phyloP scores from a whole-genome alignment of 1,140 invertebrate species.

The Panulirus ornatus region DNA sequence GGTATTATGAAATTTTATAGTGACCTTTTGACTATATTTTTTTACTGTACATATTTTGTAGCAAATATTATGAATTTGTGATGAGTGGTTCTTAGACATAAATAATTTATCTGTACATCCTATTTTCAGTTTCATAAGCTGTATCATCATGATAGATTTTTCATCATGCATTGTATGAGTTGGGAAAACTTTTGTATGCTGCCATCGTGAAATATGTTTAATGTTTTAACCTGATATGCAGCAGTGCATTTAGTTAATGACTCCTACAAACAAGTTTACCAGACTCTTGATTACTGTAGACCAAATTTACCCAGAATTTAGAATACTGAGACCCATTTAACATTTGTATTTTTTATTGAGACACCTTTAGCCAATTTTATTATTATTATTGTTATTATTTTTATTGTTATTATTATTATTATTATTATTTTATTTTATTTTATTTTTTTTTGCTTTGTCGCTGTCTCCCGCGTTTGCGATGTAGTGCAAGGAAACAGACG shows the following conservation, averaged over 20 bases:
- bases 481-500: too few relatives aligned
- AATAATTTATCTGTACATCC: too few relatives aligned
- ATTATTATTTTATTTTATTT: not conserved
- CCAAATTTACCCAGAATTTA: too few relatives aligned
- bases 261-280: too few relatives aligned
- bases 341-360: too few relatives aligned
- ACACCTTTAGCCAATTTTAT: too few relatives aligned
- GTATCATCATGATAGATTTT: not conserved
- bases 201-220: not conserved
- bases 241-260: not conserved
- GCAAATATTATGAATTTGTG: not conserved
- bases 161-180: not conserved
- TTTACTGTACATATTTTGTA: not conserved
- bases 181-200: not conserved
- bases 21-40: not conserved
- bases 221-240: not conserved
- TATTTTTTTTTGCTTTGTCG: too few relatives aligned
- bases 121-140: constrained; percentile 1
- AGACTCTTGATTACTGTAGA: too few relatives aligned
- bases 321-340: too few relatives aligned
- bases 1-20: not conserved
- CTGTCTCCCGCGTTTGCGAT: too few relatives aligned
- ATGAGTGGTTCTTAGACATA: not conserved
- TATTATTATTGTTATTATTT: too few relatives aligned
- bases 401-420: not conserved